Percentiles rank a stretch among this genome's conserved stretches.
phyloP scores from a whole-genome alignment of 2,888 invertebrate genomes.

The Dryococelus australis region DNA sequence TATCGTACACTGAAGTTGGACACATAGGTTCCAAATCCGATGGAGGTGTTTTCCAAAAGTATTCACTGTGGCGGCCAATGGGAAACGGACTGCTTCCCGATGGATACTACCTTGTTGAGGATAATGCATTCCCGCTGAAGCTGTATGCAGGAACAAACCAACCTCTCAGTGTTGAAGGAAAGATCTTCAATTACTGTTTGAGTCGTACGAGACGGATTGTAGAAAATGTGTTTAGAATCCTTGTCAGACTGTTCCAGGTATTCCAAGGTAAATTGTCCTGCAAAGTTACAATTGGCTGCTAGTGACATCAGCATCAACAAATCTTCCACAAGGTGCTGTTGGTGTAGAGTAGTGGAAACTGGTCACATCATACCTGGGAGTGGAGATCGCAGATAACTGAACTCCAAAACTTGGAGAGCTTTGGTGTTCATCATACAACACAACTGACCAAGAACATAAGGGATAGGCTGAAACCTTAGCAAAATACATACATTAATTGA shows the following conservation, averaged over 20 bases:
- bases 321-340: slow-evolving; percentile 22
- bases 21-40: slow-evolving; percentile 4
- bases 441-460: background rate
- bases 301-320: background rate
- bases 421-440: slow-evolving; percentile 9
- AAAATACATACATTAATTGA: background rate
- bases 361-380: slow-evolving; percentile 25
- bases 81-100: slow-evolving; percentile 27
- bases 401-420: slow-evolving; percentile 12
- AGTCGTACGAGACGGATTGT: slow-evolving; percentile 40
- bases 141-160: background rate
- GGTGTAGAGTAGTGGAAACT: slow-evolving; percentile 17
- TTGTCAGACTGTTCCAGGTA: slow-evolving; percentile 44
- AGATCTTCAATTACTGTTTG: slow-evolving; percentile 42
- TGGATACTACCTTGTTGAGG: slow-evolving; percentile 18
- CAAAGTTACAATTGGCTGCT: slow-evolving; percentile 37
- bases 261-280: slow-evolving; percentile 44
- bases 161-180: slow-evolving; percentile 37
- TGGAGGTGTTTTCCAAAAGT: slow-evolving; percentile 19
- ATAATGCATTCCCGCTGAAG: background rate
- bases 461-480: slow-evolving; percentile 12
- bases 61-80: background rate
- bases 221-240: slow-evolving; percentile 44
- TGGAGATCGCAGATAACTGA: slow-evolving; percentile 16
- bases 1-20: slow-evolving; percentile 11